Evolutionary conservation across 2,888 invertebrate genomes (phyloP).

Genomic region (Chloroclystis v-ata): DNA sequence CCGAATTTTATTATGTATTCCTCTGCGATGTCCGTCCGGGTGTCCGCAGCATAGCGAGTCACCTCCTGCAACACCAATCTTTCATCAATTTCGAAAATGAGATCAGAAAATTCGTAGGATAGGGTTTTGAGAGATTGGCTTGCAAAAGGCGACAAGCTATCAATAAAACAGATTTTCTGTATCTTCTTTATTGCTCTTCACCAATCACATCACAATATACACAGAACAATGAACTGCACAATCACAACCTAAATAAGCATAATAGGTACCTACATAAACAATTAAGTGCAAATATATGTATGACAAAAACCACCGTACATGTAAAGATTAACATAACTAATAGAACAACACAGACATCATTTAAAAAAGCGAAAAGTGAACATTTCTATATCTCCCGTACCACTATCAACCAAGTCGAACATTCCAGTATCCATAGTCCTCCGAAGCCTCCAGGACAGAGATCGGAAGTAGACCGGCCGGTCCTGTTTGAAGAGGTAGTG

Average conservation of each 20-base stretch:
- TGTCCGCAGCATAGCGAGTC: slow-evolving; percentile 53
- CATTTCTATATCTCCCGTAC: slow-evolving; percentile 17
- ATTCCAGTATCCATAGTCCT: slow-evolving; percentile 62
- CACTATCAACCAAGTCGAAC: slow-evolving; percentile 44
- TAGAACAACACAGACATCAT: too few species aligned
- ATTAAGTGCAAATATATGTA: too few species aligned
- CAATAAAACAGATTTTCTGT: slow-evolving; percentile 8
- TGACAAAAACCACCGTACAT: background rate
- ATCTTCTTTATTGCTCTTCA: slow-evolving; percentile 2
- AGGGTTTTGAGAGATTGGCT: slow-evolving; percentile 39
- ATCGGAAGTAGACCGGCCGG: slow-evolving; percentile 53
- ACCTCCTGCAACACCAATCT: slow-evolving; percentile 71
- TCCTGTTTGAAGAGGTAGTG: slow-evolving; percentile 46
- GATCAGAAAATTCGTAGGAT: background rate
- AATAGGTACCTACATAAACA: too few species aligned
- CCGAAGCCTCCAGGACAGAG: slow-evolving; percentile 54
- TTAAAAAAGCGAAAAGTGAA: too few species aligned
- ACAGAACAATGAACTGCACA: background rate
- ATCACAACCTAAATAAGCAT: too few species aligned
- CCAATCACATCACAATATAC: background rate
- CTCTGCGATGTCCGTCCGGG: slow-evolving; percentile 58
- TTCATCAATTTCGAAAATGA: slow-evolving; percentile 29
- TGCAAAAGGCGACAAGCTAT: slow-evolving; percentile 49
- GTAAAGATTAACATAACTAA: too few species aligned
- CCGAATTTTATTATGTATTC: slow-evolving; percentile 51